Evolutionary conservation across 2,888 invertebrate species (phyloP).

Genomic region (Buathra laborator): DNA sequence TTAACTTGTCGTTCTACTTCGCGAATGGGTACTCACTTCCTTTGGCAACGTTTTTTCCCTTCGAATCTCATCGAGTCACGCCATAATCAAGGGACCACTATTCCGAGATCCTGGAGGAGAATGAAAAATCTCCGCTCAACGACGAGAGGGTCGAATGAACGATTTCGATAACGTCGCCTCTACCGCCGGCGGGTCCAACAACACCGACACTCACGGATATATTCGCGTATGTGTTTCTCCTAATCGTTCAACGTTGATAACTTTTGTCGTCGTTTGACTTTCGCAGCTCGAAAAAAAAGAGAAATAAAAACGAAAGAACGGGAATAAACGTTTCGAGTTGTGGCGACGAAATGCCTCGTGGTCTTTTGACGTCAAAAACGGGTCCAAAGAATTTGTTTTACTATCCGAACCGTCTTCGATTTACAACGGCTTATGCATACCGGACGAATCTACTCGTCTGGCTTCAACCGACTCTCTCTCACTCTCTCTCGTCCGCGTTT

Average conservation of each 20-base stretch:
- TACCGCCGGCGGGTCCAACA: not conserved
- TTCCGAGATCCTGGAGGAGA: slow-evolving; percentile 2
- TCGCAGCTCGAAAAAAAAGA: not conserved
- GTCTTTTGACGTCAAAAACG: not conserved
- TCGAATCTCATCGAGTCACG: slow-evolving; percentile 22
- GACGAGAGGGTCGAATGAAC: not conserved
- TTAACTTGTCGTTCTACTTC: not conserved
- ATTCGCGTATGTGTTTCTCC: not conserved
- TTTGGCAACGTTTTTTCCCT: slow-evolving; percentile 30
- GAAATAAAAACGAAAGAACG: not conserved
- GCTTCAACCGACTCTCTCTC: not conserved
- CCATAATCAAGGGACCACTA: not conserved
- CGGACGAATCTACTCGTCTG: slow-evolving; percentile 22
- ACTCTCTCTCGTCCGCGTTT: not conserved
- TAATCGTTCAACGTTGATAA: not conserved
- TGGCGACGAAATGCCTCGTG: not conserved
- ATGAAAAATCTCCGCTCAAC: not conserved
- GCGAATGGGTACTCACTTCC: slow-evolving; percentile 36
- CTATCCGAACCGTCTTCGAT: not conserved
- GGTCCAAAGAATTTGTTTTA: not conserved
- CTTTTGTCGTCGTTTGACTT: not conserved
- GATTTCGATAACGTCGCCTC: slow-evolving; percentile 9
- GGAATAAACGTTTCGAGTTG: not conserved
- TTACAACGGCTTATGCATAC: not conserved
- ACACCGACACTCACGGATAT: not conserved